These are phyloP conservation scores for Drosophila athabasca DNA, from an alignment of 1,140 invertebrate genomes.

Conservation along the genomic window DNA sequence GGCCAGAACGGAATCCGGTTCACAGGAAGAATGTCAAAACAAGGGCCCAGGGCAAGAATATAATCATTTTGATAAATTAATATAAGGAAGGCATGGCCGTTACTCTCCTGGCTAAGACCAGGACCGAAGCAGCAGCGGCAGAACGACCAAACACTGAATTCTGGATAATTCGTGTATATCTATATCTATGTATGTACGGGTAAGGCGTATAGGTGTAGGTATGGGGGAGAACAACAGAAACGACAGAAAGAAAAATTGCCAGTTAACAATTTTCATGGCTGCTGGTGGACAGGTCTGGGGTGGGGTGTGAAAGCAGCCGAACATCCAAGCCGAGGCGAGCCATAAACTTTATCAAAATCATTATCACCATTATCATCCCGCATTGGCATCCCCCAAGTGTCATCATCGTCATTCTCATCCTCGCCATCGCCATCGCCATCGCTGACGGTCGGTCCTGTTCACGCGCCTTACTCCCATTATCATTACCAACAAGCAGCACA, in stretches of 20 bases:
- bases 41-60: constrained; percentile 24
- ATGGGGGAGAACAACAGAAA: neutral
- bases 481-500: constrained; percentile 63
- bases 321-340: constrained; percentile 2
- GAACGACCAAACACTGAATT: neutral
- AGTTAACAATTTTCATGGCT: constrained; percentile 70
- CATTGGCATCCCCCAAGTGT: constrained; percentile 38
- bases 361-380: constrained; percentile 61
- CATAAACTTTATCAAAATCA: constrained; percentile 69
- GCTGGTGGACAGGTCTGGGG: constrained; percentile 20
- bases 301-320: neutral
- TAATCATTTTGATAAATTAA: constrained; percentile 77
- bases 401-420: constrained; percentile 37
- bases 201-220: too few relatives aligned
- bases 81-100: constrained; percentile 38
- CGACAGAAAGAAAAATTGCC: constrained; percentile 61
- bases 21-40: constrained; percentile 44
- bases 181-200: too few relatives aligned
- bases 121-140: too few relatives aligned
- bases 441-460: constrained; percentile 22
- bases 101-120: too few relatives aligned
- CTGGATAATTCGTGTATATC: constrained; percentile 5
- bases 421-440: constrained; percentile 24
- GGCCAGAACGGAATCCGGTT: constrained; percentile 15
- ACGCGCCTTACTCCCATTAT: constrained; percentile 61